Conservation (phyloP, 1,140 invertebrate genomes). For the Druon quercuslanigerum region DNA sequence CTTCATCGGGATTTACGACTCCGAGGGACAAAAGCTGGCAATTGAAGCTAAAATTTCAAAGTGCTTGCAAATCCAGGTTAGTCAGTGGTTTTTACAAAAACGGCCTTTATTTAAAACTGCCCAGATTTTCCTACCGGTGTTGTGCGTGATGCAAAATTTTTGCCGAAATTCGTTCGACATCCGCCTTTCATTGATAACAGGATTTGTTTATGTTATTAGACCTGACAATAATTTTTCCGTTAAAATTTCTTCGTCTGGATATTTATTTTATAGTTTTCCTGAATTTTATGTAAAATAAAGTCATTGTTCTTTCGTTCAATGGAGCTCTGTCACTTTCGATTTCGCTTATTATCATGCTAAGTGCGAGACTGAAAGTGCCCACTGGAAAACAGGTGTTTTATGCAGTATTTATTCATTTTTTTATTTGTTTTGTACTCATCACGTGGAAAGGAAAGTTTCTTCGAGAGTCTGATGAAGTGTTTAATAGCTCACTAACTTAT, state of each 20-base stretch:
- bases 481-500: background rate
- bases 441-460: background rate
- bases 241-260: background rate
- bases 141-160: too few relatives aligned
- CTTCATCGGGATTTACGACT: slow-evolving; percentile 72
- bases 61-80: slow-evolving; percentile 74
- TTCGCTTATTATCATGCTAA: too few relatives aligned
- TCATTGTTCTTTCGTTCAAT: background rate
- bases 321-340: too few relatives aligned
- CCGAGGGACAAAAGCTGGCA: slow-evolving; percentile 70
- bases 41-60: slow-evolving; percentile 74
- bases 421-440: background rate
- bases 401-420: too few relatives aligned
- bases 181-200: too few relatives aligned
- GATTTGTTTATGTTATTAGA: too few relatives aligned
- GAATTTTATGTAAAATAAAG: background rate
- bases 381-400: too few relatives aligned
- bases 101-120: too few relatives aligned
- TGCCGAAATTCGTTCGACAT: too few relatives aligned
- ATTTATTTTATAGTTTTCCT: background rate
- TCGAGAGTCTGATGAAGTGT: background rate
- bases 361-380: too few relatives aligned
- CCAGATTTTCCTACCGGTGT: too few relatives aligned
- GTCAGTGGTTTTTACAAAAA: background rate
- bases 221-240: too few relatives aligned